phyloP scores from a whole-genome alignment of 1,140 invertebrate species.

The Drosophila persimilis region DNA sequence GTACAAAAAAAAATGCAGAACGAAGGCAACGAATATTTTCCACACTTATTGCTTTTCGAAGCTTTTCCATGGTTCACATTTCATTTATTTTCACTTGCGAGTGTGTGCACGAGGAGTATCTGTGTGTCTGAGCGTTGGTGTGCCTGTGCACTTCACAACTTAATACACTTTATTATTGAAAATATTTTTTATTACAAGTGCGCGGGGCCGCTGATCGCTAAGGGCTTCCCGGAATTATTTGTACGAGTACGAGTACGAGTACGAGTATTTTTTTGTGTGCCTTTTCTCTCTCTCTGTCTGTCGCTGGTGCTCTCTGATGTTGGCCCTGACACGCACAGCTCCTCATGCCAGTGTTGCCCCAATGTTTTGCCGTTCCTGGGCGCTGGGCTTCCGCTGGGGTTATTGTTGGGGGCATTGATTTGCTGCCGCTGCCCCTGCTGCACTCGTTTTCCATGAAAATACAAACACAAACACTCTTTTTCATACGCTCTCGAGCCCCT shows the following conservation, averaged over 20 bases:
- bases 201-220: conserved; percentile 26
- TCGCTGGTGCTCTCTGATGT: conserved; percentile 42
- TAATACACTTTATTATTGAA: conserved; percentile 82
- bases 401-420: conserved; percentile 65
- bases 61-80: conserved; percentile 78
- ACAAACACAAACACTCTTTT: conserved; percentile 63
- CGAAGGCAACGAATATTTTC: conserved; percentile 36
- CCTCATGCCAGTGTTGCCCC: conserved; percentile 38
- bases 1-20: not conserved
- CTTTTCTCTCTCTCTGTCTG: conserved; percentile 2
- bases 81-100: conserved; percentile 74
- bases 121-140: conserved; percentile 21
- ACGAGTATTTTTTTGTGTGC: too few species aligned
- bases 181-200: conserved; percentile 81
- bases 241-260: not conserved
- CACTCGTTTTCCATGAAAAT: conserved; percentile 60
- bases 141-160: conserved; percentile 75
- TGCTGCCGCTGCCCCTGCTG: conserved; percentile 55
- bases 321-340: conserved; percentile 69
- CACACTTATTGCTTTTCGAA: conserved; percentile 78
- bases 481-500: conserved; percentile 8
- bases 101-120: conserved; percentile 10
- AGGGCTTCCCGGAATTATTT: conserved; percentile 41
- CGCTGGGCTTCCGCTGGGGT: conserved; percentile 11
- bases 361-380: not conserved